Evolutionary conservation across 2,797 vertebrate species (phyloP).

Genomic region (Setipinna tenuifilis): DNA sequence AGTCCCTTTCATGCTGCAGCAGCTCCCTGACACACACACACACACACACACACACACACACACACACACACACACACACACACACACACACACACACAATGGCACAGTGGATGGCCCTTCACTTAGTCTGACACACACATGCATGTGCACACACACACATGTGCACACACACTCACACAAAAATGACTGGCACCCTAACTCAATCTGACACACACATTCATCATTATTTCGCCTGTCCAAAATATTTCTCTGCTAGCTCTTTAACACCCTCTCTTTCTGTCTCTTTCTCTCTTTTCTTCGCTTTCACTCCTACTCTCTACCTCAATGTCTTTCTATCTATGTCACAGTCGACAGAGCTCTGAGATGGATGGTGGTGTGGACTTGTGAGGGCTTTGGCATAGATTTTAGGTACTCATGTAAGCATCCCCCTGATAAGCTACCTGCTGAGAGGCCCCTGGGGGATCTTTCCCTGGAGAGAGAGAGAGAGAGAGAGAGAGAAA

Average conservation of each 20-base stretch:
- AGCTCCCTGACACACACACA: no score
- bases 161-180: no score
- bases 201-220: constrained; percentile 11
- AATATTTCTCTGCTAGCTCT: background rate
- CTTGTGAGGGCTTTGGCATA: background rate
- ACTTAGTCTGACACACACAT: no score
- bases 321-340: no score
- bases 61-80: no score
- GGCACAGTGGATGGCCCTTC: no score
- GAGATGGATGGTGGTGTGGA: background rate
- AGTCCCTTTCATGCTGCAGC: background rate
- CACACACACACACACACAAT: no score
- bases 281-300: no score
- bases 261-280: background rate
- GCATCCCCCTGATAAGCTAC: background rate
- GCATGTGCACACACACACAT: no score
- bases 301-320: no score
- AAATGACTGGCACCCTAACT: background rate
- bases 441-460: background rate
- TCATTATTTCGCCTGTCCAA: background rate
- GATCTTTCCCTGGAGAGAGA: background rate
- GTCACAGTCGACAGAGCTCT: background rate
- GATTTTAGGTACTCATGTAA: background rate
- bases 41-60: no score
- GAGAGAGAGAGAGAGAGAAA: background rate